phyloP scores from a whole-genome alignment of 2,888 invertebrate species.

The Cephus rjabovi region DNA sequence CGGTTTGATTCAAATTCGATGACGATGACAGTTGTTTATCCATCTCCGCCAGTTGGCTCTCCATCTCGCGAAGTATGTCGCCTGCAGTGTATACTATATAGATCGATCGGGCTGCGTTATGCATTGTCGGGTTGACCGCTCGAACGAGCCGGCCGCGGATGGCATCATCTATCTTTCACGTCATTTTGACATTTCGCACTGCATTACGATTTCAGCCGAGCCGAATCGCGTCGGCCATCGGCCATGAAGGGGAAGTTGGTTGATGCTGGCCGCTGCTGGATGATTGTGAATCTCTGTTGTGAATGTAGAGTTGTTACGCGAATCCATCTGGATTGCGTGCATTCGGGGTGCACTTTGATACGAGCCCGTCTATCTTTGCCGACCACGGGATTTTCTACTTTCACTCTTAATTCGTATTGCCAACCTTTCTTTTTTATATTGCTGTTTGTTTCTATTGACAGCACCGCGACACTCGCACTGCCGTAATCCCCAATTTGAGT shows the following conservation, averaged over 20 bases:
- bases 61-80: neutral
- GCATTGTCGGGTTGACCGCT: constrained; percentile 52
- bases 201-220: constrained; percentile 24
- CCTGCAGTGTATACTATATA: neutral
- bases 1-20: neutral
- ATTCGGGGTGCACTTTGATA: neutral
- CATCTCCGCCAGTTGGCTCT: neutral
- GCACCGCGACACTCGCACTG: neutral
- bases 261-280: neutral
- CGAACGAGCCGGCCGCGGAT: constrained; percentile 45
- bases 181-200: constrained; percentile 51
- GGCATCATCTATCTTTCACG: constrained; percentile 62
- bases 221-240: neutral
- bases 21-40: neutral
- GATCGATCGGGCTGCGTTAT: constrained; percentile 43
- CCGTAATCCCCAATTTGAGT: constrained; percentile 61
- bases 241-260: neutral
- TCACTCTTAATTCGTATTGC: neutral
- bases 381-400: neutral
- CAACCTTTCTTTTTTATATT: neutral
- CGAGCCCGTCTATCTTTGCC: neutral
- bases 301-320: neutral
- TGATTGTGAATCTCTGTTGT: neutral
- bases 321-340: neutral
- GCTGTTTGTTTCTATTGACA: neutral